These are phyloP conservation scores for Thaumetopoea pityocampa DNA, from an alignment of 1,140 invertebrate genomes.

Conservation along the genomic window DNA sequence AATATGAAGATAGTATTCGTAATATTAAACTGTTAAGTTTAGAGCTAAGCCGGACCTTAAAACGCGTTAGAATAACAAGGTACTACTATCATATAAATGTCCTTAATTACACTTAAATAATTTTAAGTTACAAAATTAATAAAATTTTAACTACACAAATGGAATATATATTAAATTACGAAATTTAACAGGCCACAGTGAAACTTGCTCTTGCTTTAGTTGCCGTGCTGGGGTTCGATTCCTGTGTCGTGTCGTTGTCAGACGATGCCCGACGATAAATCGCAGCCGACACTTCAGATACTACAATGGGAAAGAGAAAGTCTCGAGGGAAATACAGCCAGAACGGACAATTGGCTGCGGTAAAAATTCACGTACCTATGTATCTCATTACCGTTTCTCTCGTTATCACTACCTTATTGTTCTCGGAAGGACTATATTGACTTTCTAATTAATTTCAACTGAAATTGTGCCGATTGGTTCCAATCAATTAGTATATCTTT, in stretches of 20 bases:
- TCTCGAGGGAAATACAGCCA: constrained; percentile 50
- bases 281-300: constrained; percentile 48
- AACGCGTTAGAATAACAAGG: no score
- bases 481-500: no score
- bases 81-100: no score
- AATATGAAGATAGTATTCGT: no score
- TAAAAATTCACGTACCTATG: constrained; percentile 27
- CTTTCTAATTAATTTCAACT: constrained; percentile 7
- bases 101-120: no score
- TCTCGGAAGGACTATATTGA: constrained; percentile 12
- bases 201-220: constrained; percentile 35
- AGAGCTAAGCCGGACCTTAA: no score
- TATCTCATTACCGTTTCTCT: constrained; percentile 7
- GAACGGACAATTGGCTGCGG: constrained; percentile 29
- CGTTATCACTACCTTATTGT: constrained; percentile 14
- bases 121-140: no score
- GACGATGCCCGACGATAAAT: constrained; percentile 55
- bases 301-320: constrained; percentile 61
- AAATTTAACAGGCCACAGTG: constrained; percentile 15
- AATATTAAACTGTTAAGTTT: no score
- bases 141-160: no score
- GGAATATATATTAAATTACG: constrained; percentile 14
- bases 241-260: constrained; percentile 45
- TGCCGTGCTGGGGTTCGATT: constrained; percentile 47
- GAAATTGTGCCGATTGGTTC: constrained; percentile 6